Evolutionary conservation across 1,140 invertebrate species (phyloP).

Genomic region (Whitmania pigra): DNA sequence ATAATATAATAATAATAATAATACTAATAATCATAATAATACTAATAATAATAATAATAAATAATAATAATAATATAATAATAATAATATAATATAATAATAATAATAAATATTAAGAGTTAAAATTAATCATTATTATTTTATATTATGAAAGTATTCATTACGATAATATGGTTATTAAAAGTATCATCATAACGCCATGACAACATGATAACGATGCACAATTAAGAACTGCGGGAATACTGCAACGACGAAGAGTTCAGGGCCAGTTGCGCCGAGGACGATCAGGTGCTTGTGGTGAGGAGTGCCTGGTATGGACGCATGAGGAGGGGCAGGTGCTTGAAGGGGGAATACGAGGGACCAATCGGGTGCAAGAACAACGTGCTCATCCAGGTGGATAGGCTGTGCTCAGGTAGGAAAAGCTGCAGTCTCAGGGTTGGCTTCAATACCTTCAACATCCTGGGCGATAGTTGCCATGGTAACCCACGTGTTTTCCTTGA

Average conservation of each 20-base stretch:
- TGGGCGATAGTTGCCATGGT: neutral
- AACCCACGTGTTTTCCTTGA: neutral
- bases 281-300: conserved; percentile 17
- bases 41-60: too few relatives aligned
- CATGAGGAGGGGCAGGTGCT: conserved; percentile 12
- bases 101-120: too few relatives aligned
- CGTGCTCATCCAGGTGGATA: conserved; percentile 12
- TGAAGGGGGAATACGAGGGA: neutral
- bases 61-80: too few relatives aligned
- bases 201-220: neutral
- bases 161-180: too few relatives aligned
- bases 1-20: too few relatives aligned
- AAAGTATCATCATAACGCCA: too few relatives aligned
- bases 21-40: too few relatives aligned
- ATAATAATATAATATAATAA: too few relatives aligned
- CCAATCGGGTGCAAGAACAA: conserved; percentile 14
- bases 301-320: conserved; percentile 16
- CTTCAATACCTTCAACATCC: neutral
- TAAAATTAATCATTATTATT: too few relatives aligned
- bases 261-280: neutral
- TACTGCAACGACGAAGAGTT: conserved; percentile 19
- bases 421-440: conserved; percentile 14
- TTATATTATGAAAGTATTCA: too few relatives aligned
- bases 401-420: conserved; percentile 15
- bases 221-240: conserved; percentile 3